phyloP scores from a whole-genome alignment of 1,140 invertebrate genomes.

The Proctacanthus coquilletti region DNA sequence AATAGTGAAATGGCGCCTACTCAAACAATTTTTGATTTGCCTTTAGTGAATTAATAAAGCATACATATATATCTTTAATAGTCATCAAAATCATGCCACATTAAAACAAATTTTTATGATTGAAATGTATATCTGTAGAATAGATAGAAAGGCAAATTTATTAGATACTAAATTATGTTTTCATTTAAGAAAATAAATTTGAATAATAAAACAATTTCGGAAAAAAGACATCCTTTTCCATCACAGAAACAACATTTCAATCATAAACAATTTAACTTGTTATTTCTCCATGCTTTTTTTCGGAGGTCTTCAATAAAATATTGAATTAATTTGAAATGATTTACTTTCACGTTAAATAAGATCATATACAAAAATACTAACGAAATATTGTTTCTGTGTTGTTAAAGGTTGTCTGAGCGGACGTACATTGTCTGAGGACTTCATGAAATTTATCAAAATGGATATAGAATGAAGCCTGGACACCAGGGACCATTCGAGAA shows the following conservation, averaged over 20 bases:
- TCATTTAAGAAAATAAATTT: conserved; percentile 2
- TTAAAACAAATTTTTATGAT: too few relatives aligned
- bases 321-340: too few relatives aligned
- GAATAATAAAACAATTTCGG: conserved; percentile 1
- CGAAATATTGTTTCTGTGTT: conserved; percentile 33
- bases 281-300: too few relatives aligned
- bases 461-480: conserved; percentile 3
- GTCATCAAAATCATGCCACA: too few relatives aligned
- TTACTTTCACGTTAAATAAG: too few relatives aligned
- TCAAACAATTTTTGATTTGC: too few relatives aligned
- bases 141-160: conserved; percentile 1
- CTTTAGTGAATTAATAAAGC: too few relatives aligned
- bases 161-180: neutral
- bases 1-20: too few relatives aligned
- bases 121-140: conserved; percentile 29
- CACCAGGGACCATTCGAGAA: neutral
- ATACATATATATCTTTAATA: too few relatives aligned
- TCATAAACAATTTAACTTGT: conserved; percentile 28
- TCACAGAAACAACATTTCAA: conserved; percentile 34
- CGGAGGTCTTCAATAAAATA: conserved; percentile 1
- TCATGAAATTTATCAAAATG: conserved; percentile 12
- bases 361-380: too few relatives aligned
- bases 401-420: conserved; percentile 29
- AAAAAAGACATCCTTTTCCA: conserved; percentile 25
- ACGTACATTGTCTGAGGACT: conserved; percentile 15